Evolutionary conservation across 2,113 vertebrate genomes (phyloP).

Genomic region (Onychostruthus taczanowskii): DNA sequence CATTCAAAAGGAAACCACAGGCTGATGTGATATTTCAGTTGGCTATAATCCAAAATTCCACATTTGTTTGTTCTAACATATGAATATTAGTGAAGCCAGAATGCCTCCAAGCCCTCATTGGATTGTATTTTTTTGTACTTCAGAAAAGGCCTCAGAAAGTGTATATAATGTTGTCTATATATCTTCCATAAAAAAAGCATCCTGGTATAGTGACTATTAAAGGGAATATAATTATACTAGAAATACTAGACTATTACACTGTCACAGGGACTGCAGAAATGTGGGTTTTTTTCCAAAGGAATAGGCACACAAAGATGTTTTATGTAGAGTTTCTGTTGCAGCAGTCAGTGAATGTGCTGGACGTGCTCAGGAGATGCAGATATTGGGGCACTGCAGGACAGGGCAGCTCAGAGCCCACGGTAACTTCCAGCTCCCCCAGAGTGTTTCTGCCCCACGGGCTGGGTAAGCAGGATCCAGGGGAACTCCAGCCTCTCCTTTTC

Average conservation of each 20-base stretch:
- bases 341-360: neutral
- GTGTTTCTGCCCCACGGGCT: neutral
- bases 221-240: neutral
- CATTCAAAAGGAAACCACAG: constrained; percentile 12
- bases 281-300: neutral
- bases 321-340: neutral
- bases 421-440: neutral
- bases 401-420: neutral
- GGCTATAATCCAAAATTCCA: neutral
- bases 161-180: neutral
- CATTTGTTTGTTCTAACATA: constrained; percentile 1
- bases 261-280: neutral
- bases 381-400: neutral
- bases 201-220: neutral
- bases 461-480: neutral
- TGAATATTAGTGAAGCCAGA: constrained; percentile 14
- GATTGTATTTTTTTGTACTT: neutral
- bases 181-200: neutral
- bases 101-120: neutral
- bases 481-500: neutral
- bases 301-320: neutral
- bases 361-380: rapidly evolving
- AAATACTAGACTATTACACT: neutral
- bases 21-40: neutral
- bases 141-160: neutral